Evolutionary conservation across 2,888 invertebrate genomes (phyloP).

Genomic region (Isoperla grammatica): DNA sequence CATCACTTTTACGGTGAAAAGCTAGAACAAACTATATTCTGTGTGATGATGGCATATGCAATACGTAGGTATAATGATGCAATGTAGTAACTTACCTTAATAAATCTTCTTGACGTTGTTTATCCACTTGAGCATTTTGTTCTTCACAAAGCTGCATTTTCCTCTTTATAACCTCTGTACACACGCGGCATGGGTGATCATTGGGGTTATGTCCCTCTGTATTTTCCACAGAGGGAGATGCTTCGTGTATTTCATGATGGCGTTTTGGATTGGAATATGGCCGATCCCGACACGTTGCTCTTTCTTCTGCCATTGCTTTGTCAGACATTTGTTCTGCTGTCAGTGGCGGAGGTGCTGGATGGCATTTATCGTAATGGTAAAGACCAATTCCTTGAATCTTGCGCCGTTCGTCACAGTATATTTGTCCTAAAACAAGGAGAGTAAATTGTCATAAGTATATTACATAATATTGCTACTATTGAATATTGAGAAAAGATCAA

Average conservation of each 20-base stretch:
- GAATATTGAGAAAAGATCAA: no score
- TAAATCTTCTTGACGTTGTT: no score
- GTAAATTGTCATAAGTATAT: no score
- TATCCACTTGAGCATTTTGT: no score
- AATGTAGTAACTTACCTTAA: not conserved
- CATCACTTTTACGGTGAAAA: no score
- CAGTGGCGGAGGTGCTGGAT: not conserved
- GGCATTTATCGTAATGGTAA: not conserved
- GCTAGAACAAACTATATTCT: no score
- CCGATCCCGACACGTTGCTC: not conserved
- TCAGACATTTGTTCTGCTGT: constrained; percentile 3
- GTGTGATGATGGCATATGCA: no score
- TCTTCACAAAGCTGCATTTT: not conserved
- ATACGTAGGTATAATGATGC: constrained; percentile 3
- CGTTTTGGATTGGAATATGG: not conserved
- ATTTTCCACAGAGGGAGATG: no score
- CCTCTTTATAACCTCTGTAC: not conserved
- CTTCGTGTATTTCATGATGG: not conserved
- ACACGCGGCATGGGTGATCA: not conserved
- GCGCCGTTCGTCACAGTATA: constrained; percentile 7
- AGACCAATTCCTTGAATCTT: constrained; percentile 6
- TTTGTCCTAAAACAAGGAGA: not conserved
- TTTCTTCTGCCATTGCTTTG: not conserved
- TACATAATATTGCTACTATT: no score
- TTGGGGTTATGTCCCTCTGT: not conserved